phyloP scores from a whole-genome alignment of 2,113 vertebrate genomes.

The Apus apus region DNA sequence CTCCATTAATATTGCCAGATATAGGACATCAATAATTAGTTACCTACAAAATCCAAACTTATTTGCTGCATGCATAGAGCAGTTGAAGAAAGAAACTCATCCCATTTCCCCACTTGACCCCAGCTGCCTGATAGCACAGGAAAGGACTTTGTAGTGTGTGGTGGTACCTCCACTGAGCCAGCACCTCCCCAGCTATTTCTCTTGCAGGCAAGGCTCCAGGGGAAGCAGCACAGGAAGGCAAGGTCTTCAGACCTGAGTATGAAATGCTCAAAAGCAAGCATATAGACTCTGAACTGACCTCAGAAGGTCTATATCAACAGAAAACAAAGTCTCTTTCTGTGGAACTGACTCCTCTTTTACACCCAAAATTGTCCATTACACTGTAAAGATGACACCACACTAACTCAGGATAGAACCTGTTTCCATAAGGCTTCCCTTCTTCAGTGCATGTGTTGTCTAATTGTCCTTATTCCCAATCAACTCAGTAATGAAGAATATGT shows the following conservation, averaged over 20 bases:
- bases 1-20: neutral
- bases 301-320: neutral
- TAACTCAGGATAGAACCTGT: neutral
- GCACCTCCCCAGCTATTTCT: neutral
- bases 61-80: neutral
- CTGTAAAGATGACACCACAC: neutral
- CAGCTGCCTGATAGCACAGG: neutral
- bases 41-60: neutral
- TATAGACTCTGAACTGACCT: neutral
- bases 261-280: neutral
- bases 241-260: neutral
- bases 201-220: neutral
- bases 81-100: neutral
- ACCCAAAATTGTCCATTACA: neutral
- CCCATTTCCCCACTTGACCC: neutral
- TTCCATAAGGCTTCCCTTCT: neutral
- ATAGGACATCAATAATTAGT: neutral
- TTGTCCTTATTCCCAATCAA: neutral
- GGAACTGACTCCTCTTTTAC: neutral
- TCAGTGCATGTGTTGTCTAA: neutral
- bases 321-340: neutral
- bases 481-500: neutral
- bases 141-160: fast-evolving
- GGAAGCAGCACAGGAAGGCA: neutral
- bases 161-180: neutral